phyloP scores from a whole-genome alignment of 2,113 vertebrate species.

The Xerus inauris region DNA sequence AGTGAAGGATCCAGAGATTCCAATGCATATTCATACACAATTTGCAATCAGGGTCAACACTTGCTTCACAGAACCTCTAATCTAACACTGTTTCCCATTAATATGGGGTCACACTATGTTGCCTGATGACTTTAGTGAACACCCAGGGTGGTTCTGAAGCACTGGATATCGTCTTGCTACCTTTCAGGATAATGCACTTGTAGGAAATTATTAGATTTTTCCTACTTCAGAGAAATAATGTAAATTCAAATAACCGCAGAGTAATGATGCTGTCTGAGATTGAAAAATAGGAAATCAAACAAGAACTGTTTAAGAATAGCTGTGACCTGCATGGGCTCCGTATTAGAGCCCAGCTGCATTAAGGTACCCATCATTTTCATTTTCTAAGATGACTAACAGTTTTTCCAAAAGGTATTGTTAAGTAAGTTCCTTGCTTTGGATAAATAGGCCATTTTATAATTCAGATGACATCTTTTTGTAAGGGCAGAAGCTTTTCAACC shows the following conservation, averaged over 20 bases:
- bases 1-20: neutral
- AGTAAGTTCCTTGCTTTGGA: neutral
- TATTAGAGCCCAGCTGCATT: neutral
- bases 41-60: neutral
- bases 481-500: neutral
- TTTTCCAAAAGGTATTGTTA: neutral
- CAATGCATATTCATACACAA: neutral
- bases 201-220: constrained; percentile 62
- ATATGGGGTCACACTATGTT: neutral
- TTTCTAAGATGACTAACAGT: neutral
- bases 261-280: neutral
- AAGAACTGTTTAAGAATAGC: constrained; percentile 31
- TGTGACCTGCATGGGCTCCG: neutral
- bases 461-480: neutral
- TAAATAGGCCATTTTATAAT: neutral
- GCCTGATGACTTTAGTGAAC: constrained; percentile 29
- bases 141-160: neutral
- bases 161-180: neutral
- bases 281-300: constrained; percentile 23
- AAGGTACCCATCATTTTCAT: neutral
- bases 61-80: neutral
- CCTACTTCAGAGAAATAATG: constrained; percentile 58
- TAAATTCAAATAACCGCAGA: constrained; percentile 42
- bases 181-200: constrained; percentile 31
- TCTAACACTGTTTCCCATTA: neutral